A percentile compares a stretch with the other conserved stretches of the same genome.
Conservation (phyloP, 2,888 invertebrate genomes). For the Chalcis sispes region DNA sequence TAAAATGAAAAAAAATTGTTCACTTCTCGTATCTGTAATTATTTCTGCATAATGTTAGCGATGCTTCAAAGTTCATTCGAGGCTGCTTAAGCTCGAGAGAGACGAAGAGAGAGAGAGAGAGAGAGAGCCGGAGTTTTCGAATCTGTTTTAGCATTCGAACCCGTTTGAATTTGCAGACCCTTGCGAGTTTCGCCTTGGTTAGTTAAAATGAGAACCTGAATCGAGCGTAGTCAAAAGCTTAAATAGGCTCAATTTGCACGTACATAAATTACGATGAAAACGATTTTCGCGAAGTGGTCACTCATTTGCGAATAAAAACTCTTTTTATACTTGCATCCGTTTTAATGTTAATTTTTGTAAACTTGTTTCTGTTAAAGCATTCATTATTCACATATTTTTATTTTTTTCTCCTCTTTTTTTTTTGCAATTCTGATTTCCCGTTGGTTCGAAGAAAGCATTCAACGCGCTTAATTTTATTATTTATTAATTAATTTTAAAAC, state of each 20-base stretch:
- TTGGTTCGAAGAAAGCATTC: no score
- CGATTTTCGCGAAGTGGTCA: not conserved
- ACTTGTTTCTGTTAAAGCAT: no score
- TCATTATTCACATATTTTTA: no score
- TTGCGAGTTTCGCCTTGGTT: not conserved
- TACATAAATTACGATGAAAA: not conserved
- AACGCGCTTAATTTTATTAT: no score
- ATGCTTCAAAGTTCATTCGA: not conserved
- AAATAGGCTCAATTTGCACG: slow-evolving; percentile 8
- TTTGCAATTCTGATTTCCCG: no score
- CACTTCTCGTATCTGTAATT: not conserved
- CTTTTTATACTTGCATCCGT: no score
- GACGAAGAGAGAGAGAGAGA: not conserved
- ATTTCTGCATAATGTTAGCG: not conserved
- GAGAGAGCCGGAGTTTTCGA: not conserved
- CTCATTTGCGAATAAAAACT: no score
- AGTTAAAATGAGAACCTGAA: slow-evolving; percentile 11
- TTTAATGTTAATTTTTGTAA: no score
- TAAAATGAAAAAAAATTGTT: no score
- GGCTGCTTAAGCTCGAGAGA: not conserved
- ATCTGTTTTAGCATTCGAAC: slow-evolving; percentile 5
- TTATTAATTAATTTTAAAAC: no score
- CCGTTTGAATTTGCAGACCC: slow-evolving; percentile 8
- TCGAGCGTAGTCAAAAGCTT: not conserved
- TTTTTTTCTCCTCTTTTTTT: no score